Percentiles rank a stretch among this genome's conserved stretches.
These are phyloP conservation scores for Bradysia coprophila DNA, from an alignment of 1,140 invertebrate species.

Conservation along the genomic window DNA sequence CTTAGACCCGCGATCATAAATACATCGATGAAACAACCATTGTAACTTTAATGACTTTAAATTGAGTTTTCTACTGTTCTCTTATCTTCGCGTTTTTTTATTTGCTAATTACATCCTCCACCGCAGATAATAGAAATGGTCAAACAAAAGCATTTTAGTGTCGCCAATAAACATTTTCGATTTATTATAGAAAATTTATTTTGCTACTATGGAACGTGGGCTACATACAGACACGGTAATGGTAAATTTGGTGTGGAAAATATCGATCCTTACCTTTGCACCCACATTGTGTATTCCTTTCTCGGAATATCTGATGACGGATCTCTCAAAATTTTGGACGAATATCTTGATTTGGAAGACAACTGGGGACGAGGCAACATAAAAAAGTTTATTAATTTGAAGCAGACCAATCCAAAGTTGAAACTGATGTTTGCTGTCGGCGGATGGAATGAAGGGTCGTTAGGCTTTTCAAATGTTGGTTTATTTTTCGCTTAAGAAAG, in stretches of 20 bases:
- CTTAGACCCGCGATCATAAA: too few relatives aligned
- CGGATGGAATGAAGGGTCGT: slow-evolving; percentile 57
- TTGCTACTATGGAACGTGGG: slow-evolving; percentile 59
- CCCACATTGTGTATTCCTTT: slow-evolving; percentile 55
- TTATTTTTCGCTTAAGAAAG: too few relatives aligned
- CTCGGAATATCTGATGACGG: slow-evolving; percentile 34
- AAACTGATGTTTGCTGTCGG: slow-evolving; percentile 54
- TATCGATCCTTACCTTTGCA: slow-evolving; percentile 49
- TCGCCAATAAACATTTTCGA: too few relatives aligned
- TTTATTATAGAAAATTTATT: slow-evolving; percentile 30
- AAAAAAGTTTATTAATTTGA: slow-evolving; percentile 35
- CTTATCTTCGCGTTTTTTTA: too few relatives aligned
- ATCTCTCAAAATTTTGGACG: slow-evolving; percentile 31
- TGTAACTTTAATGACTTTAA: too few relatives aligned
- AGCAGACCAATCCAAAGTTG: slow-evolving; percentile 37
- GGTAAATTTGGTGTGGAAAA: slow-evolving; percentile 44
- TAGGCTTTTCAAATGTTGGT: slow-evolving; percentile 36
- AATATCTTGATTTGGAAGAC: slow-evolving; percentile 38
- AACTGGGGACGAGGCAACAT: slow-evolving; percentile 28
- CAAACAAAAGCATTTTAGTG: too few relatives aligned
- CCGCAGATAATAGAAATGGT: too few relatives aligned
- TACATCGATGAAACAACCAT: too few relatives aligned
- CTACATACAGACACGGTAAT: slow-evolving; percentile 39
- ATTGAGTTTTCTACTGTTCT: too few relatives aligned
- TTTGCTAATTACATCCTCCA: too few relatives aligned